phyloP scores from a whole-genome alignment of 2,113 vertebrate species.

The Peromyscus maniculatus region DNA sequence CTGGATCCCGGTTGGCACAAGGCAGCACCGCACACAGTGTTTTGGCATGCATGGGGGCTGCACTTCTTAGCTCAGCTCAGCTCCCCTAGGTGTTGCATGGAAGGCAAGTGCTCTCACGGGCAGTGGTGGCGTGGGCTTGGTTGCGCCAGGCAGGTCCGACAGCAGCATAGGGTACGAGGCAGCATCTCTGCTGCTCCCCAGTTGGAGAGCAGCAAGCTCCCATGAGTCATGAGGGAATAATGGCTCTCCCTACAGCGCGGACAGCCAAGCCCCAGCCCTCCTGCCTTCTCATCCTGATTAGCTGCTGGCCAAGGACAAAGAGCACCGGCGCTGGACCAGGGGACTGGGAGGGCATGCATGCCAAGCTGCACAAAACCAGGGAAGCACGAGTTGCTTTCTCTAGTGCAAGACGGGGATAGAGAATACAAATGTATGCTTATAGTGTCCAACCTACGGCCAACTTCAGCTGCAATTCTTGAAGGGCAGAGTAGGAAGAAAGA shows the following conservation, averaged over 20 bases:
- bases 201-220: neutral
- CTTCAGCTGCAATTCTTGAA: constrained; percentile 84
- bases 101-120: neutral
- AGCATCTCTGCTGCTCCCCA: neutral
- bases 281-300: neutral
- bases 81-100: neutral
- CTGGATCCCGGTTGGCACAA: neutral
- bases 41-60: neutral
- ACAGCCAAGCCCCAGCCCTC: neutral
- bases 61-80: neutral
- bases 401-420: constrained; percentile 38
- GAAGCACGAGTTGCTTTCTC: neutral
- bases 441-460: constrained; percentile 85
- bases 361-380: neutral
- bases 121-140: neutral
- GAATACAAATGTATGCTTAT: constrained; percentile 63
- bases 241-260: neutral
- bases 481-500: constrained; percentile 41
- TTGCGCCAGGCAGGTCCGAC: neutral
- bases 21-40: rapidly evolving
- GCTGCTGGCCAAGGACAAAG: neutral
- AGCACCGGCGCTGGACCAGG: neutral
- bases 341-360: constrained; percentile 37
- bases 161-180: neutral
- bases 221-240: neutral